phyloP scores from a whole-genome alignment of 2,113 vertebrate species.

The Damaliscus lunatus region DNA sequence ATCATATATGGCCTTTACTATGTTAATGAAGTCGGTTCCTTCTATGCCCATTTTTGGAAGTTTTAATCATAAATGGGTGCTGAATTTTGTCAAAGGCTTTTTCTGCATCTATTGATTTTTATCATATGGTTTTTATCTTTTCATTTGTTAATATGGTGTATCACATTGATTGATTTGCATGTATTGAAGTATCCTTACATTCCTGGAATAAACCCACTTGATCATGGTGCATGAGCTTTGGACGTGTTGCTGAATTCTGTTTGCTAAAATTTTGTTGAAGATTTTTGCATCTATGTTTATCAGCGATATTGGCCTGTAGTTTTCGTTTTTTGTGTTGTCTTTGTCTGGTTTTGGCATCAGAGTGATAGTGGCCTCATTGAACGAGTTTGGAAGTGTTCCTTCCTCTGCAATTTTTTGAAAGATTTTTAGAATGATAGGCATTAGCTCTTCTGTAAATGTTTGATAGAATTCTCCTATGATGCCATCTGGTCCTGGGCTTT shows the following conservation, averaged over 20 bases:
- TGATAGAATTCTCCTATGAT: background rate
- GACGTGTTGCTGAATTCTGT: background rate
- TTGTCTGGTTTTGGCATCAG: background rate
- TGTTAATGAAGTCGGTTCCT: accelerated
- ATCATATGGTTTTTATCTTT: background rate
- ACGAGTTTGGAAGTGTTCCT: background rate
- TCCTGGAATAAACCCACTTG: background rate
- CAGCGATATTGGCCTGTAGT: background rate
- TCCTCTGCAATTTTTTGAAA: background rate
- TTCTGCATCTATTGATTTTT: background rate
- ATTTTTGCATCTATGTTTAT: background rate
- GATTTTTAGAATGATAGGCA: background rate
- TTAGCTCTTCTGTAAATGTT: background rate
- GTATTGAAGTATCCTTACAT: background rate
- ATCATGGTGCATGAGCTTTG: background rate
- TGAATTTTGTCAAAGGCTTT: background rate
- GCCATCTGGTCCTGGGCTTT: background rate
- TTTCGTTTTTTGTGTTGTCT: background rate
- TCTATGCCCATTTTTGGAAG: background rate
- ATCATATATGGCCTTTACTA: background rate
- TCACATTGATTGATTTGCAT: background rate
- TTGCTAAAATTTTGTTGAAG: background rate
- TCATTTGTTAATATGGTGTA: background rate
- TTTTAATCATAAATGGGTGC: background rate
- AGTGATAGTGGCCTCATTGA: background rate